Percentiles rank a stretch among this genome's conserved stretches.
These are phyloP conservation scores for Malurus cyaneus DNA, from an alignment of 2,113 vertebrate genomes.

Conservation along the genomic window DNA sequence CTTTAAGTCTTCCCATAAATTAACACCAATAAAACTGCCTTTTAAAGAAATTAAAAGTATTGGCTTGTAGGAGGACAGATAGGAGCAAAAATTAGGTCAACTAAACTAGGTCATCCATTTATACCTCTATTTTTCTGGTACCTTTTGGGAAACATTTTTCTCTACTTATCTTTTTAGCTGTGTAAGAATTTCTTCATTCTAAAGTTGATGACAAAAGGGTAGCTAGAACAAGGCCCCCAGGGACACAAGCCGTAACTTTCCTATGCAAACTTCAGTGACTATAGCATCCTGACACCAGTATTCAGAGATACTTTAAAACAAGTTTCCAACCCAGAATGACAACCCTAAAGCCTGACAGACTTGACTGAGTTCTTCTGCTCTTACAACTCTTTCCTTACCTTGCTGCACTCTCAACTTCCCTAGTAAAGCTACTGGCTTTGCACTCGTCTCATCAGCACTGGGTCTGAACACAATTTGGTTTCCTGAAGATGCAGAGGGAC, in stretches of 20 bases:
- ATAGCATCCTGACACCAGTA: background rate
- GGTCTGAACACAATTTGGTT: background rate
- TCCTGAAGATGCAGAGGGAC: background rate
- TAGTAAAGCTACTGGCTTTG: background rate
- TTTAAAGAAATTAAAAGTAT: conserved; percentile 31
- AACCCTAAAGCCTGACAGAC: background rate
- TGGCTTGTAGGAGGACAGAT: background rate
- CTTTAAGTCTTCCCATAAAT: conserved; percentile 4
- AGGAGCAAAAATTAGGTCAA: conserved; percentile 24
- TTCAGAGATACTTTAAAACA: background rate
- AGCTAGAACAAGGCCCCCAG: background rate
- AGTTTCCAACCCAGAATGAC: background rate
- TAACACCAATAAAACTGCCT: conserved; percentile 18
- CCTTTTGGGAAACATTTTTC: conserved; percentile 21
- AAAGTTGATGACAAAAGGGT: background rate
- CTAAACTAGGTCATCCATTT: conserved; percentile 48
- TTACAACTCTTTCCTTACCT: background rate
- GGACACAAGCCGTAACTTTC: background rate
- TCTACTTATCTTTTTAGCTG: background rate
- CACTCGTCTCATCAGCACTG: background rate
- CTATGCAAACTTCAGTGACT: background rate
- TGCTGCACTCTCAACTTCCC: background rate
- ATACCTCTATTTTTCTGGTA: conserved; percentile 7
- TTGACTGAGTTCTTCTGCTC: background rate
- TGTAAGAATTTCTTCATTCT: background rate